These are phyloP conservation scores for Augiades crinisus DNA, from an alignment of 2,888 invertebrate genomes.

Conservation along the genomic window DNA sequence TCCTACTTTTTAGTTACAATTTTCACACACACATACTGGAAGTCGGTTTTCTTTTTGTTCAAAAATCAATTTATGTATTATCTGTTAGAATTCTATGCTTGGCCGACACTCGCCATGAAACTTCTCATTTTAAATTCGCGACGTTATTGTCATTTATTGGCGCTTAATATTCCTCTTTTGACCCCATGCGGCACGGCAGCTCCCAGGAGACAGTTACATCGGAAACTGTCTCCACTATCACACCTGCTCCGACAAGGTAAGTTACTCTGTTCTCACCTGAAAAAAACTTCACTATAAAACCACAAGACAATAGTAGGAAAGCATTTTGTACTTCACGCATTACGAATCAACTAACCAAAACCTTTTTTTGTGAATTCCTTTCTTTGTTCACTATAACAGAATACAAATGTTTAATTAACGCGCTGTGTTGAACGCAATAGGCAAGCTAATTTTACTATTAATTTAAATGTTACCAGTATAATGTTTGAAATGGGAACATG, in stretches of 20 bases:
- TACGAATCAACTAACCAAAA: no score
- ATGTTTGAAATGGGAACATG: no score
- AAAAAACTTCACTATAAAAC: not conserved
- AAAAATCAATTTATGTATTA: not conserved
- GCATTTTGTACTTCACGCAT: no score
- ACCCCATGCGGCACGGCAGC: slow-evolving; percentile 11
- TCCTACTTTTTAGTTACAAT: no score
- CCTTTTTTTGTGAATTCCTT: no score
- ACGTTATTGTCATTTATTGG: slow-evolving; percentile 2
- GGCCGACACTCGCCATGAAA: not conserved
- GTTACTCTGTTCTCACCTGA: not conserved
- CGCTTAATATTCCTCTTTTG: slow-evolving; percentile 11
- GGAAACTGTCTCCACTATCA: not conserved
- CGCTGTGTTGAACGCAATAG: no score
- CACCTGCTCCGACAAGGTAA: slow-evolving; percentile 12
- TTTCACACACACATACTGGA: no score
- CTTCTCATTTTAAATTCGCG: not conserved
- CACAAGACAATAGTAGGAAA: not conserved
- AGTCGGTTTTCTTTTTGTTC: no score
- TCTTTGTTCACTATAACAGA: no score
- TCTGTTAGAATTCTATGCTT: not conserved
- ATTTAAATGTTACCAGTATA: no score
- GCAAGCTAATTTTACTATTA: no score
- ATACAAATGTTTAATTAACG: no score
- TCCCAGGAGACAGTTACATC: slow-evolving; percentile 3